Conservation (phyloP, 2,888 invertebrate genomes). For the Hedychridium roseum region DNA sequence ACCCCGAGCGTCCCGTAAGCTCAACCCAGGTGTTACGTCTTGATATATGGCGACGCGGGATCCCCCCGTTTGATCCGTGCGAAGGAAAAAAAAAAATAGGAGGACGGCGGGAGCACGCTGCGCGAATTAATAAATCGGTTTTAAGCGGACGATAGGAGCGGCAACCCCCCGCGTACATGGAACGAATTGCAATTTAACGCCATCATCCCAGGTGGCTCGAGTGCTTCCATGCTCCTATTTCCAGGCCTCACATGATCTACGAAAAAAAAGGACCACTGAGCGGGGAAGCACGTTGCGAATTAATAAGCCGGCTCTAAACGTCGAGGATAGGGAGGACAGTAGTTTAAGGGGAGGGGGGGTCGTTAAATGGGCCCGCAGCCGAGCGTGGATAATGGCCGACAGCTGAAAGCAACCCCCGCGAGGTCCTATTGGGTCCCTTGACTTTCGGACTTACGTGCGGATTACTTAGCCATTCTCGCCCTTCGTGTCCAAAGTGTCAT, state of each 20-base stretch:
- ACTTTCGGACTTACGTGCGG: neutral
- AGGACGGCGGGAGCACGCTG: conserved; percentile 38
- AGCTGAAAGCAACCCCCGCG: neutral
- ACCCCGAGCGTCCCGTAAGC: no score
- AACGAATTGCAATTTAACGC: no score
- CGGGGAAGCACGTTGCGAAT: conserved; percentile 56
- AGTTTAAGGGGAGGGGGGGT: no score
- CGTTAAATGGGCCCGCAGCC: no score
- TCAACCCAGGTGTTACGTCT: no score
- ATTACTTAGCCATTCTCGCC: neutral
- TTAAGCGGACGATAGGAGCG: conserved; percentile 38
- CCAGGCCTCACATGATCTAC: no score
- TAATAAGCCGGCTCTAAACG: conserved; percentile 57
- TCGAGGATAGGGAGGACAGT: no score
- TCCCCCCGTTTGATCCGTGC: neutral
- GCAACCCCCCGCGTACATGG: no score
- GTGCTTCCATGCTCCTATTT: no score
- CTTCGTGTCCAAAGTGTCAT: neutral
- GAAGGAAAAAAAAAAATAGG: conserved; percentile 13
- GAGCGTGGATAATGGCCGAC: neutral
- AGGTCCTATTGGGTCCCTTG: neutral
- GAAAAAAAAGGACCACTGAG: conserved; percentile 1
- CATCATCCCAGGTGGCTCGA: no score
- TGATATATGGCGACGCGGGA: no score
- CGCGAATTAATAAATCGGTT: conserved; percentile 61